Conservation (phyloP, 2,113 vertebrate species). For the Anolis sagrei region DNA sequence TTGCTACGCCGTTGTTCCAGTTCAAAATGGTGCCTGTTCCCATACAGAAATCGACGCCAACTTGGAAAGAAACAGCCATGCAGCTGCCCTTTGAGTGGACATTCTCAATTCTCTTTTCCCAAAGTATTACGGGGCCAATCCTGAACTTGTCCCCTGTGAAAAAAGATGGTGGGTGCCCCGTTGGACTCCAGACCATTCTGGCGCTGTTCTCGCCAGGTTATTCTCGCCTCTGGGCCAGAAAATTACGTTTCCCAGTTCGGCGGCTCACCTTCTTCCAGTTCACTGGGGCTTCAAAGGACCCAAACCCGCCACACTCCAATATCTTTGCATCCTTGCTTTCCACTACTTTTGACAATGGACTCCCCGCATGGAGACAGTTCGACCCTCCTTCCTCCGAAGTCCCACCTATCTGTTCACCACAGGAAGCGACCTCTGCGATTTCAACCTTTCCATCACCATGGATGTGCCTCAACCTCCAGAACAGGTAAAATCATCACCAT, state of each 20-base stretch:
- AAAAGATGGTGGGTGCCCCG: conserved; percentile 44
- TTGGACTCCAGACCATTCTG: conserved; percentile 81
- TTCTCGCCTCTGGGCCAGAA: conserved; percentile 82
- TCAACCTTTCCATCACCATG: not conserved
- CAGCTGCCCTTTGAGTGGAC: conserved; percentile 70
- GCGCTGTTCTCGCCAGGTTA: conserved; percentile 83
- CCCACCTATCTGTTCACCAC: conserved; percentile 64
- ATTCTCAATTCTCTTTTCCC: conserved; percentile 76
- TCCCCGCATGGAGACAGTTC: conserved; percentile 80
- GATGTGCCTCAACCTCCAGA: conserved; percentile 53
- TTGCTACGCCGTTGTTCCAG: conserved; percentile 64
- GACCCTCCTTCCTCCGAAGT: conserved; percentile 71
- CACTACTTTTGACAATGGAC: conserved; percentile 71
- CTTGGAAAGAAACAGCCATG: conserved; percentile 37
- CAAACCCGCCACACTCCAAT: conserved; percentile 59
- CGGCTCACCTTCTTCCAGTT: conserved; percentile 75
- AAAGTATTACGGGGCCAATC: conserved; percentile 49
- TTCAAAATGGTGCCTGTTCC: conserved; percentile 60
- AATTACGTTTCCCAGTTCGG: conserved; percentile 74
- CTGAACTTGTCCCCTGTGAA: conserved; percentile 31
- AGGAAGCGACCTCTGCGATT: not conserved
- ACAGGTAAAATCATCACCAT: conserved; percentile 72
- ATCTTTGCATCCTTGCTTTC: conserved; percentile 74
- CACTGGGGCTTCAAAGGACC: conserved; percentile 75
- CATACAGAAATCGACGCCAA: conserved; percentile 54